Conservation (phyloP, 2,888 invertebrate genomes). For the Habroteleia sp. region DNA sequence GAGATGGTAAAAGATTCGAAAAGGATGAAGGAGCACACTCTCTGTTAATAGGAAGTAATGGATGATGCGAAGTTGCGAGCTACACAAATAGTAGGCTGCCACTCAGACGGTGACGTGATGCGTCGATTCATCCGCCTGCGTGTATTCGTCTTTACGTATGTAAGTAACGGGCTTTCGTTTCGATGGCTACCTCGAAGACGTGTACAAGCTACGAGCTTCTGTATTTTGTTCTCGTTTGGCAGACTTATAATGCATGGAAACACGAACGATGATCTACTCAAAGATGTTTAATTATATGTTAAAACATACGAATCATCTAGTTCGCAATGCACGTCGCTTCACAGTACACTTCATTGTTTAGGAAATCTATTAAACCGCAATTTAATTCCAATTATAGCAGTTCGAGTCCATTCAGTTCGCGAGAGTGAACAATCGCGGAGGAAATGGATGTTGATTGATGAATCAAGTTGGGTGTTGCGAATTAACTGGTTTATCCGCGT, state of each 20-base stretch:
- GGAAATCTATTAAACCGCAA: slow-evolving; percentile 35
- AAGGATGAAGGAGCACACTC: slow-evolving; percentile 65
- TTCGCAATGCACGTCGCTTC: slow-evolving; percentile 40
- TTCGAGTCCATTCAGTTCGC: slow-evolving; percentile 37
- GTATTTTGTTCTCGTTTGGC: slow-evolving; percentile 56
- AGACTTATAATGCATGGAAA: slow-evolving; percentile 46
- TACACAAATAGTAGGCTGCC: slow-evolving; percentile 66
- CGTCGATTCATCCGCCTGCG: slow-evolving; percentile 62
- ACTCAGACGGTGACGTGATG: slow-evolving; percentile 61
- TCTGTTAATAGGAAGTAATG: slow-evolving; percentile 73
- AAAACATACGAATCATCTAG: slow-evolving; percentile 48
- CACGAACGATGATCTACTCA: slow-evolving; percentile 47
- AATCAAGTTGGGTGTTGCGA: slow-evolving; percentile 16
- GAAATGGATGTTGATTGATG: slow-evolving; percentile 40
- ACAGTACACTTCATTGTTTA: slow-evolving; percentile 32
- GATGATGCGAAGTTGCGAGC: slow-evolving; percentile 64
- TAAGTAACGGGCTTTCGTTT: slow-evolving; percentile 67
- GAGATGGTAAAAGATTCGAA: slow-evolving; percentile 16
- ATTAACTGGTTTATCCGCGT: slow-evolving; percentile 26
- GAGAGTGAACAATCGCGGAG: slow-evolving; percentile 23
- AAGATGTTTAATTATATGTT: slow-evolving; percentile 44
- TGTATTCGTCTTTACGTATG: slow-evolving; percentile 58
- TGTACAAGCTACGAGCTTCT: slow-evolving; percentile 52
- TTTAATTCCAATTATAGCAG: slow-evolving; percentile 39
- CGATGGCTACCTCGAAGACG: slow-evolving; percentile 67